Evolutionary conservation across 2,113 vertebrate genomes (phyloP), one percentile per base, ranked within the genome.

Genomic region (Reinhardtius hippoglossoides): DNA sequence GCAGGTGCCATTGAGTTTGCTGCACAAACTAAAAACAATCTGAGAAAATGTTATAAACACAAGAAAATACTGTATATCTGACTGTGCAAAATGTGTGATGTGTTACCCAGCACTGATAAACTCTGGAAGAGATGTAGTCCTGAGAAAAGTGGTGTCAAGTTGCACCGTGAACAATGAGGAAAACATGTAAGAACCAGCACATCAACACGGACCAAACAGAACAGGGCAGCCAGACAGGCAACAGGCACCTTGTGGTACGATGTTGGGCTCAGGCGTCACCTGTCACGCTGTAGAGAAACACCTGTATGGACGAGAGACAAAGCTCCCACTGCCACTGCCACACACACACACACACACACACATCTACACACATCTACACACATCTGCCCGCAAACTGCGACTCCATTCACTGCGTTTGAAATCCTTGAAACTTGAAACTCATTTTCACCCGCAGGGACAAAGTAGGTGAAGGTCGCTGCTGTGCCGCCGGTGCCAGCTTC

Each of bases 381-480:
- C 40, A 42, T 42, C 40, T 42, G 40, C 40, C 40, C 40, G 40
- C 40, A 42, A 42, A 42, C n/a, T 6, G 27, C n/a, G n/a, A 16
- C 37, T 26, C 21, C 16, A n/a, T 54, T 44, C 21, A 13, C 58
- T 2, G 3, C 9, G 46, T 66, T 3, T 67, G 52, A 3, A 59
- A 35, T 35, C 14, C 15, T 20, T 21, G 9, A 21, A 87, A 91
- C 85, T 85, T 86, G 55, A 52, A 52, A 90, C 84, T 91, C 46
- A 65, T 88, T 85, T 18, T 89, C 90, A 88, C 84, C 93, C 89
- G 71, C 81, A 81, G 90, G 89, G 87, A 89, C 94, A 93, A 93
- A 91, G 87, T 92, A 88, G 91, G 85, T 78, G 90, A 89, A 89
- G 91, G 92, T 94, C 88, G 92, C 90, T 93, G 91, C 81, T 73